Percentiles rank a stretch among this genome's conserved stretches.
Evolutionary conservation across 2,888 invertebrate species (phyloP).

Genomic region (Bugulina stolonifera): DNA sequence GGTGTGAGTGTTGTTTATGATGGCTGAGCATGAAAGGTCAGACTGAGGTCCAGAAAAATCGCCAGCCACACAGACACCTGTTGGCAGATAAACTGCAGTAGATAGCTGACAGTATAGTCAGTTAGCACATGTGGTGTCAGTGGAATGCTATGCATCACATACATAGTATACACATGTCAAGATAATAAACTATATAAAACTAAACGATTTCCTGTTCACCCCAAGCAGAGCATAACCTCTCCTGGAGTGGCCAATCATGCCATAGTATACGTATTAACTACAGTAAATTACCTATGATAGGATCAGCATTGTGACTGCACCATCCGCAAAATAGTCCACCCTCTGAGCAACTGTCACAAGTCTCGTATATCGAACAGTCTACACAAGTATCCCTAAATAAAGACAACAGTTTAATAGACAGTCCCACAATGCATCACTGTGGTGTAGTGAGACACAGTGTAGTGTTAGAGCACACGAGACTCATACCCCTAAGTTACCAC

Average conservation of each 20-base stretch:
- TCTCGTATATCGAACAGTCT: conserved; percentile 42
- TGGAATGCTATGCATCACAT: no score
- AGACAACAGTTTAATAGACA: no score
- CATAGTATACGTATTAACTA: background rate
- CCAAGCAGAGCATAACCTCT: no score
- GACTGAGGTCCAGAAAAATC: conserved; percentile 9
- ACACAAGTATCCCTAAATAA: conserved; percentile 34
- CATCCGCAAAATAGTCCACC: conserved; percentile 84
- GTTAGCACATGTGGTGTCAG: background rate
- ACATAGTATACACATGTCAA: no score
- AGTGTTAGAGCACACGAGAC: no score
- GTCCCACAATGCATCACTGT: no score
- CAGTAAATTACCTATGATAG: conserved; percentile 65
- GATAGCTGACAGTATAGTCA: background rate
- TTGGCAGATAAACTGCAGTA: background rate
- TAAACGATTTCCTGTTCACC: no score
- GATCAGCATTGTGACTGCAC: conserved; percentile 83
- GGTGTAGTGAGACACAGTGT: no score
- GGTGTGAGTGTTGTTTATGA: background rate
- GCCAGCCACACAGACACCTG: conserved; percentile 1
- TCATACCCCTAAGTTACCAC: no score
- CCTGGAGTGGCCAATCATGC: no score
- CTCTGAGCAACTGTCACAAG: conserved; percentile 59
- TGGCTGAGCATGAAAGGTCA: background rate
- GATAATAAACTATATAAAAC: no score